Base-by-base conservation (phyloP, 1,140 invertebrate genomes). In the Bombus confusus region DNA sequence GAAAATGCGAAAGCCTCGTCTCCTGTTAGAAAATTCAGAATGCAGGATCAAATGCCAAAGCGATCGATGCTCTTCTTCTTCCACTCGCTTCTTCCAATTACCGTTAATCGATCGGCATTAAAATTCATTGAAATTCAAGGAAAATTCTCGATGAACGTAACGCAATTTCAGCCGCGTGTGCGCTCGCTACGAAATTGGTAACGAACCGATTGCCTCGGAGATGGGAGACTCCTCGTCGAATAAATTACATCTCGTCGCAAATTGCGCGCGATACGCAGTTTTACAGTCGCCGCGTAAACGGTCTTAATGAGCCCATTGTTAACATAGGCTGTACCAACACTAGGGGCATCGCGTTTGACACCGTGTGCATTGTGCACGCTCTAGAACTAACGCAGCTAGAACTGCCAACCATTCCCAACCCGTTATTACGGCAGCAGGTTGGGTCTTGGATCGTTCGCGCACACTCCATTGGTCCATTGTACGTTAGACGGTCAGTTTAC, bases 281-380 rank as follows among this genome's bases (percentile, higher is more conserved):
- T 87, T 71, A 64, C 84, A 82, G 47, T 85, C 41, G 72, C 75
- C 64, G 41, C 64, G 82, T 88, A 81, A 90, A 90, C 66, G 79
- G 62, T 86, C 81, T 80, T 90, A 88, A 90, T 88, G 88, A 88
- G 59, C 34, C 73, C 64, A 84, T 90, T 86, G 88, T 88, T 86
- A 86, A 73, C 73, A 79, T 47, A 47, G 52, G 18, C 37, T 28
- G 41, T 37, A 68, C 59, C 41, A 85, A 80, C 34, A 25, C 57
- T 18, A 52, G 79, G 39, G 75, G 81, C 66, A 39, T 81, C 71
- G 25, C 41, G 82, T 81, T 62, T 39, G 87, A 41, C 39, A 57
- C 28, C 47, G 47, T 77, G 52, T 31, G 79, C 64, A 41, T 34
- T 69, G 47, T 22, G 47, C 47, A 52, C 8, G 77, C 47, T 71